phyloP scores from a whole-genome alignment of 2,888 invertebrate species.

The Drosophila phalerata region DNA sequence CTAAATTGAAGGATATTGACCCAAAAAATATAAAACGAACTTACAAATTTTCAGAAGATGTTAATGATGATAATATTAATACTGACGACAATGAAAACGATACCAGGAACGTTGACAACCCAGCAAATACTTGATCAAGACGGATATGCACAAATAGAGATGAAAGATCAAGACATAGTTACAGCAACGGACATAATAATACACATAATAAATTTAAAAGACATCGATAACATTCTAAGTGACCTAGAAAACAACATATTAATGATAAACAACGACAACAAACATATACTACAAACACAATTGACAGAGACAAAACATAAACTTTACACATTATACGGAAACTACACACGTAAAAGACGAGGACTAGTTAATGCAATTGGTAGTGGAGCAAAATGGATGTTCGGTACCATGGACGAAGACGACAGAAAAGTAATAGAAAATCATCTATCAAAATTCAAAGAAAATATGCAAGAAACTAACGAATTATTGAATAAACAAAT shows the following conservation, averaged over 20 bases:
- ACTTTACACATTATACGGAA: conserved; percentile 26
- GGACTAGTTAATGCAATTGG: conserved; percentile 37
- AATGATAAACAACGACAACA: conserved; percentile 24
- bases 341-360: conserved; percentile 27
- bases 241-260: conserved; percentile 30
- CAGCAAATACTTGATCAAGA: conserved; percentile 26
- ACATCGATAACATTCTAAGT: conserved; percentile 2
- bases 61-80: background rate
- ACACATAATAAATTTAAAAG: conserved; percentile 3
- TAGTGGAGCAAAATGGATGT: conserved; percentile 35
- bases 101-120: conserved; percentile 9
- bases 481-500: conserved; percentile 15
- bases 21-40: conserved; percentile 40
- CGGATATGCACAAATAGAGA: conserved; percentile 35
- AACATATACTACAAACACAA: conserved; percentile 33
- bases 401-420: conserved; percentile 34
- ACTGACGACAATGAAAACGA: conserved; percentile 11
- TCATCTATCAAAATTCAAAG: conserved; percentile 10
- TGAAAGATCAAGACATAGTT: conserved; percentile 33
- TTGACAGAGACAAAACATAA: conserved; percentile 23
- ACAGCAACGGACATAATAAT: conserved; percentile 22
- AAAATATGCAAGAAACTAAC: conserved; percentile 14
- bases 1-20: conserved; percentile 34
- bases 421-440: conserved; percentile 32
- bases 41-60: conserved; percentile 39